Evolutionary conservation across 1,140 invertebrate genomes (phyloP), one percentile per base, ranked within the genome.

Genomic region (Coenobita brevimanus): DNA sequence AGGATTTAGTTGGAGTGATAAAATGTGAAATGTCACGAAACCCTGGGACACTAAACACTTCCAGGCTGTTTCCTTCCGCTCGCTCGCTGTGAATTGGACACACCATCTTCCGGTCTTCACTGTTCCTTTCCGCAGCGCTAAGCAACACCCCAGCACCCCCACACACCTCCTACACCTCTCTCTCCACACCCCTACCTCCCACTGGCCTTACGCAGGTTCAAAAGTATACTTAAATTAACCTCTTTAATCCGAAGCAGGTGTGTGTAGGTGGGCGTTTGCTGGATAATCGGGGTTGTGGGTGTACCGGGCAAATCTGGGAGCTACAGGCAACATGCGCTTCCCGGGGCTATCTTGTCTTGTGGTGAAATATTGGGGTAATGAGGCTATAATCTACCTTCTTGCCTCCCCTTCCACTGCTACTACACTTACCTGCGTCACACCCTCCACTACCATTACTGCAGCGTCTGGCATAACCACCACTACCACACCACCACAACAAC

Each of bases 311-410:
- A 78, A 27, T 24, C 24, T 33, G 24, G 13, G 30, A n/a, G n/a
- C 33, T 1, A n/a, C 15, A 13, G 75, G 75, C 38, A 50, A 50
- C 38, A 78, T 78, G 75, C 27, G 73, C 50, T 33, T 78, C 78
- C 46, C 57, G 30, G 62, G 10, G 79, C 36, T 43, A 60, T 43
- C 57, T 82, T 67, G 79, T 82, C 79, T 38, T 33, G 57, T 10
- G 79, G 43, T 67, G 60, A 82, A 82, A 67, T 67, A 82, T 67
- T 82, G 62, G 17, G 60, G 38, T 67, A 64, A 82, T 82, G 79
- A 82, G 62, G 60, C 57, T 67, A n/a, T 43, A 62, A 67, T 67
- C 54, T 36, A 60, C 3, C 54, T 60, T n/a, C n/a, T n/a, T n/a
- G n/a, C n/a, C n/a, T n/a, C n/a, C n/a, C n/a, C n/a, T n/a, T n/a